phyloP scores from a whole-genome alignment of 1,140 invertebrate species.

The Colletes latitarsis region DNA sequence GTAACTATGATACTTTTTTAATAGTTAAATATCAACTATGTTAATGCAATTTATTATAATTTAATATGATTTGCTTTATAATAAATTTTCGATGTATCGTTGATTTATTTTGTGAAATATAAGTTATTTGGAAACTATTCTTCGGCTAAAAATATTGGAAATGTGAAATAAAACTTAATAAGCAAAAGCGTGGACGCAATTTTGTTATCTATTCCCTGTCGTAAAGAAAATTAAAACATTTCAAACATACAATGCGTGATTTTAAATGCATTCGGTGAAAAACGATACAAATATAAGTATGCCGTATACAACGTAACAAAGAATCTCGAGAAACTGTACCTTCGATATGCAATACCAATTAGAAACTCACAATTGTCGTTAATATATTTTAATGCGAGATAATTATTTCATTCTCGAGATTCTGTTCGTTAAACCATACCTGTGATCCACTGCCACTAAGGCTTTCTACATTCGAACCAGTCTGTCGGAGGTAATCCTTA shows the following conservation, averaged over 20 bases:
- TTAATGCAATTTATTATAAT: neutral
- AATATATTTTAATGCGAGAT: neutral
- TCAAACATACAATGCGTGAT: constrained; percentile 50
- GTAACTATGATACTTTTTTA: neutral
- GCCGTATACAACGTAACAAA: neutral
- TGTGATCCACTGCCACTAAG: constrained; percentile 85
- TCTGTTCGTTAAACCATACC: constrained; percentile 77
- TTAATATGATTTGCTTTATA: neutral
- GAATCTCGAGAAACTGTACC: constrained; percentile 39
- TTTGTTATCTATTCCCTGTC: neutral
- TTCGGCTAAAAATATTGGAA: too few species aligned
- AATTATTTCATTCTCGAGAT: constrained; percentile 33
- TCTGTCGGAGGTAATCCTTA: constrained; percentile 95
- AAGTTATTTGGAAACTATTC: neutral
- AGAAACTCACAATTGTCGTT: neutral
- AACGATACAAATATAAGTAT: constrained; percentile 11
- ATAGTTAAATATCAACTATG: neutral
- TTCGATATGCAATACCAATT: neutral
- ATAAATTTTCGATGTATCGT: neutral
- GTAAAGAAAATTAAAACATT: constrained; percentile 1
- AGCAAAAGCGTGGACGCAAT: neutral
- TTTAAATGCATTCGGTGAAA: constrained; percentile 41
- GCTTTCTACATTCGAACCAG: constrained; percentile 84
- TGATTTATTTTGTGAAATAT: neutral
- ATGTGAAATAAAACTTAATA: neutral